phyloP scores from a whole-genome alignment of 1,140 invertebrate species.

The Fopius arisanus region DNA sequence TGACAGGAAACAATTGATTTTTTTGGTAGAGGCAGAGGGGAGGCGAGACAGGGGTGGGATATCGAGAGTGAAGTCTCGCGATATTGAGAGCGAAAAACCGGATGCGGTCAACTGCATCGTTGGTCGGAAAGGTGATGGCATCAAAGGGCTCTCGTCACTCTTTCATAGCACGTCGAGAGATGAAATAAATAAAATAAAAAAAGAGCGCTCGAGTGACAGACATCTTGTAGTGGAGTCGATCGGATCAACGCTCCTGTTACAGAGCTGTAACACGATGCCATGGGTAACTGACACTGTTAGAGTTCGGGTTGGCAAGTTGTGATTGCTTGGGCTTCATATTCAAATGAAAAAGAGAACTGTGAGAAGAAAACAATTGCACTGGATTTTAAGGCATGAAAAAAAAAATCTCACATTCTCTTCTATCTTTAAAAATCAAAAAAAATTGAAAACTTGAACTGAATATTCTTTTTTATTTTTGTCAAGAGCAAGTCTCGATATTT shows the following conservation, averaged over 20 bases:
- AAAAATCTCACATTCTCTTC: too few species aligned
- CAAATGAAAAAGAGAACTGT: background rate
- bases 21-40: background rate
- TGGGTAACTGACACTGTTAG: background rate
- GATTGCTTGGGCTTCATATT: background rate
- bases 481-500: background rate
- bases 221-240: background rate
- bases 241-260: conserved; percentile 18
- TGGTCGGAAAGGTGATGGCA: background rate
- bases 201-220: background rate
- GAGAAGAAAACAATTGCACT: too few species aligned
- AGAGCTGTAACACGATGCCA: background rate
- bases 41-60: background rate
- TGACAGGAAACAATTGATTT: conserved; percentile 24
- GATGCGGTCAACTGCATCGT: conserved; percentile 4
- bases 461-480: too few species aligned
- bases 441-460: too few species aligned
- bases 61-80: background rate
- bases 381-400: too few species aligned
- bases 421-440: too few species aligned
- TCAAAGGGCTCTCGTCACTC: background rate
- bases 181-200: background rate
- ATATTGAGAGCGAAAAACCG: conserved; percentile 14
- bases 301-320: background rate
- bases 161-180: background rate